These are phyloP conservation scores for Papilio helenus DNA, from an alignment of 1,140 invertebrate genomes.

Conservation along the genomic window DNA sequence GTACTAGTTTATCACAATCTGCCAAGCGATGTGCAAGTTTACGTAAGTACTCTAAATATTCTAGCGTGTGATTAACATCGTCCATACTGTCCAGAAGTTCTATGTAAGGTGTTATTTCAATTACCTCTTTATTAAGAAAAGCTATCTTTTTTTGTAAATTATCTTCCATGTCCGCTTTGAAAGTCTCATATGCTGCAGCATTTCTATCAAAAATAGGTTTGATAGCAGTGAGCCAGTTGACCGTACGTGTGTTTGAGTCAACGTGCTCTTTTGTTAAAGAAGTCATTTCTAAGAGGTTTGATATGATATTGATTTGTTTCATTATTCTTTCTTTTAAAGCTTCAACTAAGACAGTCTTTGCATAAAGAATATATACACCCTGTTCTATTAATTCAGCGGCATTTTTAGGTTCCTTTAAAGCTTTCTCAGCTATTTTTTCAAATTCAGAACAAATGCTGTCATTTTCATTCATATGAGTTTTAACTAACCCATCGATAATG, in stretches of 20 bases:
- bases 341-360: constrained; percentile 85
- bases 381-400: constrained; percentile 89
- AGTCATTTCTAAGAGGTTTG: constrained; percentile 87
- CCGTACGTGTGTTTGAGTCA: constrained; percentile 86
- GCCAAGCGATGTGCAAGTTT: constrained; percentile 89
- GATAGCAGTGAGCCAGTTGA: constrained; percentile 89
- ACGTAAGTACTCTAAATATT: constrained; percentile 88
- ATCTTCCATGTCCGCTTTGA: constrained; percentile 92
- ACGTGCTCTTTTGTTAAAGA: constrained; percentile 86
- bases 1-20: constrained; percentile 87
- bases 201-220: constrained; percentile 89
- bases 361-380: constrained; percentile 86
- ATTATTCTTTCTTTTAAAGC: constrained; percentile 85
- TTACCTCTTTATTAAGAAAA: constrained; percentile 87
- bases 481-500: constrained; percentile 73
- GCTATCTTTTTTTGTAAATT: constrained; percentile 86
- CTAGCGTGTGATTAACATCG: constrained; percentile 85
- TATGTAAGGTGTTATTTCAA: constrained; percentile 88
- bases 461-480: constrained; percentile 80
- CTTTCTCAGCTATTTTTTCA: constrained; percentile 84
- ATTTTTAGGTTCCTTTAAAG: constrained; percentile 86
- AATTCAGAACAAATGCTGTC: constrained; percentile 86
- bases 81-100: constrained; percentile 88
- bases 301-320: constrained; percentile 85
- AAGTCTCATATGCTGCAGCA: constrained; percentile 89